phyloP scores from a whole-genome alignment of 2,797 vertebrate genomes.

The Crax fasciolata region DNA sequence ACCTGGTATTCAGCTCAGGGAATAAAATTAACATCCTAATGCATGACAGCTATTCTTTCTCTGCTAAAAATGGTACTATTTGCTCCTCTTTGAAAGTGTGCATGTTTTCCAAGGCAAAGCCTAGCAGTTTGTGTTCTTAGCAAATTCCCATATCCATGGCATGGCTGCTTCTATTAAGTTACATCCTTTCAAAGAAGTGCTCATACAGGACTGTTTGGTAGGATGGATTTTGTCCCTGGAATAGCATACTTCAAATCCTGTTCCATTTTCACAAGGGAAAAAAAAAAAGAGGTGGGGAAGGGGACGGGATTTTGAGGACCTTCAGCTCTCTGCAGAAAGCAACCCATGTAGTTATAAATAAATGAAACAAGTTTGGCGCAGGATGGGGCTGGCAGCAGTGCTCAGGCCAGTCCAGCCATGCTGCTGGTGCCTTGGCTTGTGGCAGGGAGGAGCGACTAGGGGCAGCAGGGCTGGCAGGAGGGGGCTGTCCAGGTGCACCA shows the following conservation, averaged over 20 bases:
- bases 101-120: neutral
- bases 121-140: neutral
- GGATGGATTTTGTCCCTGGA: neutral
- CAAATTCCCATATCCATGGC: neutral
- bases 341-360: neutral
- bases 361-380: conserved; percentile 1
- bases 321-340: neutral
- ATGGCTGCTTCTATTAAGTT: neutral
- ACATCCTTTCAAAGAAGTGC: neutral
- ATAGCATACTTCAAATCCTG: neutral
- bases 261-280: neutral
- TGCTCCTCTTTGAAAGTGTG: neutral
- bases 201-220: neutral
- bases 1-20: conserved; percentile 77
- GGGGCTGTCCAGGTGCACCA: neutral
- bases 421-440: conserved; percentile 24
- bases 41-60: conserved; percentile 43
- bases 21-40: conserved; percentile 86
- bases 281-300: neutral
- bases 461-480: neutral
- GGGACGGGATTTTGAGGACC: neutral
- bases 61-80: neutral
- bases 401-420: neutral
- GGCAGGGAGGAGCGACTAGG: neutral
- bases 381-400: neutral